Evolutionary conservation across 2,797 vertebrate species (phyloP), one percentile per base, ranked within the genome.

Genomic region (Eulemur mongoz): DNA sequence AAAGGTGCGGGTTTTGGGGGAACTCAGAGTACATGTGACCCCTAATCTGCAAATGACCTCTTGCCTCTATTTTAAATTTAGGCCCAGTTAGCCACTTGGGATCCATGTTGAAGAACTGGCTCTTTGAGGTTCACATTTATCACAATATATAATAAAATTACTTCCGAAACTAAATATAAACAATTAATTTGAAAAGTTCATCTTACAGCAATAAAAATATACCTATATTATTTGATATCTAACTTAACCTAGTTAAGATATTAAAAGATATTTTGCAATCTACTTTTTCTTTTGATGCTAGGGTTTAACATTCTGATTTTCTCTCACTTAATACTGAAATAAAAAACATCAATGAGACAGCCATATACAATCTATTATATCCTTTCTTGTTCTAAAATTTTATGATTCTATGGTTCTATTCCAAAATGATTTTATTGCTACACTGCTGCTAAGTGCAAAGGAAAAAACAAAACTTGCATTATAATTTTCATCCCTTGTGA

Each of bases 261-360:
- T 8, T 70, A 90, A 63, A 40, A 45, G 40, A 20, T 79, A 80
- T 48, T 95, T 96, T 90, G 38, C 72, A 35, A 54, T 52, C 52
- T 76, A n/a, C 35, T 84, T 93, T 45, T 50, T 8, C 30, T 81
- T 93, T 78, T 17, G 4, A 85, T 81, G 15, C 11, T 50, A 54
- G 43, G 7, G 35, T 94, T 91, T 80, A 48, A 63, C 73, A 20
- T 57, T 75, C 27, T 88, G n/a, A 65, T 52, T 81, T 73, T 61
- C 67, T 80, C 54, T 93, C n/a, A 81, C 17, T 93, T 91, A 72
- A 72, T 35, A 87, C 4, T 59, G 30, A 65, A 88, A 93, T 93
- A 13, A 40, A 78, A 87, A 81, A 54, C 17, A 7, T 94, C 59
- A 52, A 43, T 73, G n/a, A 85, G 52, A 81, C 0, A 72, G 15